phyloP scores from a whole-genome alignment of 2,888 invertebrate species.

The Eilema depressum region DNA sequence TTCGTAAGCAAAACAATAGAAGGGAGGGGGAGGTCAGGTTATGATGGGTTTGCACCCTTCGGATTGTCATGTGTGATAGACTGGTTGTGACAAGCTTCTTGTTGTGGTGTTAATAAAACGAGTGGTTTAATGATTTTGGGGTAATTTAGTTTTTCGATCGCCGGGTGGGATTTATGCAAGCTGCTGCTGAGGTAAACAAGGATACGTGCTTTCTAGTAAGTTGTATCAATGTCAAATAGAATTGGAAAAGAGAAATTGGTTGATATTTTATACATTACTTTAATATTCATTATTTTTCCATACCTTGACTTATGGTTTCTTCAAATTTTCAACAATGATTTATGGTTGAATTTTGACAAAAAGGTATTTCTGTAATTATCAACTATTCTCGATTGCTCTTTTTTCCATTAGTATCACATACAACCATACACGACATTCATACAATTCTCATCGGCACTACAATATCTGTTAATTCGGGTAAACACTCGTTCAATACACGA shows the following conservation, averaged over 20 bases:
- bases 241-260: no score
- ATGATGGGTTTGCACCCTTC: conserved; percentile 37
- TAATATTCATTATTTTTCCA: not conserved
- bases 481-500: not conserved
- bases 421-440: not conserved
- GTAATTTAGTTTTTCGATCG: conserved; percentile 16
- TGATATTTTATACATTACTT: no score
- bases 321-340: no score
- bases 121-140: conserved; percentile 33
- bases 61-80: conserved; percentile 38
- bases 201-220: no score
- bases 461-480: no score
- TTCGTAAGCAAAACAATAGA: conserved; percentile 31
- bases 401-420: not conserved
- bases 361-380: no score
- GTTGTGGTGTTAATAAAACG: conserved; percentile 38
- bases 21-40: conserved; percentile 25
- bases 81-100: conserved; percentile 26
- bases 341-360: no score
- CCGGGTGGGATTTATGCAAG: not conserved
- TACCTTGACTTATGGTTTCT: not conserved
- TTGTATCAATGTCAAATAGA: no score
- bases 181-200: not conserved
- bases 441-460: not conserved
- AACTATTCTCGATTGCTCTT: not conserved